Conservation (phyloP, 2,113 vertebrate genomes). For the Columba livia region DNA sequence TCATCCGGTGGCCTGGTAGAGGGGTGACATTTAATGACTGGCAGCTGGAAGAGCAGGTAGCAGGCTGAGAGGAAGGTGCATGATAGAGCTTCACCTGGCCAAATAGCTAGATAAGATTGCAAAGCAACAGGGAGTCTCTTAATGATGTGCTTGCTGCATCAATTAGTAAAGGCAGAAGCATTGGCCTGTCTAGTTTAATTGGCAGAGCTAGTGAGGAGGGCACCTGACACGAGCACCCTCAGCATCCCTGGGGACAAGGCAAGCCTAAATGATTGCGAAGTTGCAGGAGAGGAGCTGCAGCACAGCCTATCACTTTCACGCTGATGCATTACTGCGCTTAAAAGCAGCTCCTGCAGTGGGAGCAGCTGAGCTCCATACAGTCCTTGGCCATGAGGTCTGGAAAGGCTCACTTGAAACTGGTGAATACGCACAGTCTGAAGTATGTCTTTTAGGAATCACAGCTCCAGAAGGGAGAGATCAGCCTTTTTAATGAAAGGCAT, state of each 20-base stretch:
- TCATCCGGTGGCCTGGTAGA: not conserved
- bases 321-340: not conserved
- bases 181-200: conserved; percentile 21
- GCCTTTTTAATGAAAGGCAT: not conserved
- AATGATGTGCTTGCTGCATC: conserved; percentile 7
- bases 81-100: not conserved
- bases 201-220: not conserved
- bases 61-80: not conserved
- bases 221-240: not conserved
- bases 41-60: conserved; percentile 3
- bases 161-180: conserved; percentile 2
- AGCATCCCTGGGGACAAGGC: not conserved
- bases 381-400: not conserved
- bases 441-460: not conserved
- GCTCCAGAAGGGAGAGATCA: not conserved
- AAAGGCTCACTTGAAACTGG: not conserved
- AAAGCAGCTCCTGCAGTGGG: not conserved
- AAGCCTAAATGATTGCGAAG: not conserved
- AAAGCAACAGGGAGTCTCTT: conserved; percentile 2
- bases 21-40: not conserved
- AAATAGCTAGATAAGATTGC: not conserved
- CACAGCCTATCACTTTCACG: not conserved
- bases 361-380: fast-evolving
- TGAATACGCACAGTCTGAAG: not conserved
- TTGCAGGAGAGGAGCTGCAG: not conserved